phyloP scores from a whole-genome alignment of 2,797 vertebrate genomes.

The Hypotaenidia philippensis region DNA sequence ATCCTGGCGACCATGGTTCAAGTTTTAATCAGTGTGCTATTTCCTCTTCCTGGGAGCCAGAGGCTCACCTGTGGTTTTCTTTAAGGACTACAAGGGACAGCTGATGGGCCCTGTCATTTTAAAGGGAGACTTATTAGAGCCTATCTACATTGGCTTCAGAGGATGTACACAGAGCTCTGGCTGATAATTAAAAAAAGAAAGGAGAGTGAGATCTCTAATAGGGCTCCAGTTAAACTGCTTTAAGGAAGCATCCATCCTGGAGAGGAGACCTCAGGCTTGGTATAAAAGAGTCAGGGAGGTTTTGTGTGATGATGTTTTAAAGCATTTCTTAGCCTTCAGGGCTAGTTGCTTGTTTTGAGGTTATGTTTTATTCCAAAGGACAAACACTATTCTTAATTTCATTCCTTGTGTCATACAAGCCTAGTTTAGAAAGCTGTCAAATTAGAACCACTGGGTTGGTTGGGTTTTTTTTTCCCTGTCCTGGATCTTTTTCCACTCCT shows the following conservation, averaged over 20 bases:
- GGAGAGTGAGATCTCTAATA: not conserved
- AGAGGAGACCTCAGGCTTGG: not conserved
- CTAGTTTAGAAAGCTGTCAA: not conserved
- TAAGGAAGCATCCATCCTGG: not conserved
- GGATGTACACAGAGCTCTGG: not conserved
- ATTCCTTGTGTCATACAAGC: not conserved
- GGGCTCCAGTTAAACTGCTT: not conserved
- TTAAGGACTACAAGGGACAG: slow-evolving; percentile 33
- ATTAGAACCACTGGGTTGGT: fast-evolving
- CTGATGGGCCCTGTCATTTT: not conserved
- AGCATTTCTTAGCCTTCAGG: not conserved
- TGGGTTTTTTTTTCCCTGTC: not conserved
- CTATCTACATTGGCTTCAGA: not conserved
- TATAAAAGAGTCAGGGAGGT: not conserved
- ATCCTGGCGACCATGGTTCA: not conserved
- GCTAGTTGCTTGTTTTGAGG: not conserved
- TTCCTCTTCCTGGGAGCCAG: slow-evolving; percentile 58
- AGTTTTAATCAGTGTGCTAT: slow-evolving; percentile 64
- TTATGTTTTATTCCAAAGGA: not conserved
- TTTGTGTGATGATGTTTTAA: not conserved
- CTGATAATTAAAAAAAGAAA: not conserved
- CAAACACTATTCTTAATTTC: not conserved
- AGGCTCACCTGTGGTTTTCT: slow-evolving; percentile 69
- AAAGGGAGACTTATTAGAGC: not conserved
- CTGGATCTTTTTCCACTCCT: fast-evolving